These are phyloP conservation scores for Limnephilus auricula DNA, from an alignment of 2,888 invertebrate genomes.

Conservation along the genomic window DNA sequence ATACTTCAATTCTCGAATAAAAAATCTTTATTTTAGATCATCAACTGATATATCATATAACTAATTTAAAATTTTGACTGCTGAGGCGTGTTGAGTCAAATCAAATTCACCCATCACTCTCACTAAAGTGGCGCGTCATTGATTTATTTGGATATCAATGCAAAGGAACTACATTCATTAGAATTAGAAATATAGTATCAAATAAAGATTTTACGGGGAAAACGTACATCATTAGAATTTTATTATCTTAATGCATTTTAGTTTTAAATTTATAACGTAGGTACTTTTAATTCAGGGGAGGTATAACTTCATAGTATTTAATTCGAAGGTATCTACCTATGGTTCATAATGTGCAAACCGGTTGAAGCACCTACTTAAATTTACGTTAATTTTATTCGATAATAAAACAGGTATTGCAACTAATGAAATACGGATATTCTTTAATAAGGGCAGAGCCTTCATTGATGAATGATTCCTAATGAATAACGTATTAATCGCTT, in stretches of 20 bases:
- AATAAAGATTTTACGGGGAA: neutral
- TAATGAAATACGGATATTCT: constrained; percentile 35
- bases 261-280: neutral
- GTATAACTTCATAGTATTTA: neutral
- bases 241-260: neutral
- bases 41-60: no score
- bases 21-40: no score
- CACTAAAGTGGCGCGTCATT: no score
- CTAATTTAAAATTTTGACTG: no score
- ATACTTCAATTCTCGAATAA: no score
- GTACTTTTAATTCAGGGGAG: neutral
- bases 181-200: no score
- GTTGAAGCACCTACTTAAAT: neutral
- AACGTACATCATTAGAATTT: neutral
- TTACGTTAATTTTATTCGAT: neutral
- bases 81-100: no score
- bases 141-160: no score
- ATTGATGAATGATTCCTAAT: neutral
- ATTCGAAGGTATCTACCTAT: neutral
- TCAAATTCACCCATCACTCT: no score
- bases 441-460: constrained; percentile 10
- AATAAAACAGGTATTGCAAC: neutral
- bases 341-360: neutral
- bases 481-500: neutral
- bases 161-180: no score